A percentile compares a stretch with the other conserved stretches of the same genome.
Evolutionary conservation across 1,140 invertebrate species (phyloP).

Genomic region (Odontomachus brunneus): DNA sequence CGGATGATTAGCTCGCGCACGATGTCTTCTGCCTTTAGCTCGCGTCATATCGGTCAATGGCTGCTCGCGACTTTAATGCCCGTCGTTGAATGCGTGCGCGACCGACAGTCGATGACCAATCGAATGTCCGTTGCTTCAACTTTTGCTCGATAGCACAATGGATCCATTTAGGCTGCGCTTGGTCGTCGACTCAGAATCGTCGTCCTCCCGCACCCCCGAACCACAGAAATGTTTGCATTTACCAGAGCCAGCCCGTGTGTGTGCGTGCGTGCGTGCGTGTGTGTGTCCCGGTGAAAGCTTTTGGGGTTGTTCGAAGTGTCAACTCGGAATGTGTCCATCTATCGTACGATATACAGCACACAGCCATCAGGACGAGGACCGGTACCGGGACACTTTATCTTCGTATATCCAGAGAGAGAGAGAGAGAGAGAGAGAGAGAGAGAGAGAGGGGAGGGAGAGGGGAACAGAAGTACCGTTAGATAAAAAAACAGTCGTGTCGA

Average conservation of each 20-base stretch:
- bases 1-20: slow-evolving; percentile 27
- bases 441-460: too few species aligned
- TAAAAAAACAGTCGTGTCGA: slow-evolving; percentile 9
- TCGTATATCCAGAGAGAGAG: slow-evolving; percentile 51
- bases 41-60: slow-evolving; percentile 3
- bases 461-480: slow-evolving; percentile 22
- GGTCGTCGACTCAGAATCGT: slow-evolving; percentile 69
- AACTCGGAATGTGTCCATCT: slow-evolving; percentile 76
- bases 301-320: slow-evolving; percentile 75
- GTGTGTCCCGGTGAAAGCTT: slow-evolving; percentile 76
- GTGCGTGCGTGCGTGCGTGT: background rate
- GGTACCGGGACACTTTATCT: slow-evolving; percentile 61
- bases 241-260: slow-evolving; percentile 62
- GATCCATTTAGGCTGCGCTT: slow-evolving; percentile 75
- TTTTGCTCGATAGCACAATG: slow-evolving; percentile 76
- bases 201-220: slow-evolving; percentile 66
- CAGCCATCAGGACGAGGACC: slow-evolving; percentile 49
- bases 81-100: slow-evolving; percentile 60
- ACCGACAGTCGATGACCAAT: slow-evolving; percentile 56
- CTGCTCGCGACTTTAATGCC: slow-evolving; percentile 30
- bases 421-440: slow-evolving; percentile 2
- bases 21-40: background rate
- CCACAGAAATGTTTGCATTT: slow-evolving; percentile 82
- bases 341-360: slow-evolving; percentile 49
- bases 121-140: slow-evolving; percentile 76